Percentiles rank a stretch among this genome's conserved stretches.
Conservation (phyloP, 1,140 invertebrate species). For the Drosophila parabipectinata region DNA sequence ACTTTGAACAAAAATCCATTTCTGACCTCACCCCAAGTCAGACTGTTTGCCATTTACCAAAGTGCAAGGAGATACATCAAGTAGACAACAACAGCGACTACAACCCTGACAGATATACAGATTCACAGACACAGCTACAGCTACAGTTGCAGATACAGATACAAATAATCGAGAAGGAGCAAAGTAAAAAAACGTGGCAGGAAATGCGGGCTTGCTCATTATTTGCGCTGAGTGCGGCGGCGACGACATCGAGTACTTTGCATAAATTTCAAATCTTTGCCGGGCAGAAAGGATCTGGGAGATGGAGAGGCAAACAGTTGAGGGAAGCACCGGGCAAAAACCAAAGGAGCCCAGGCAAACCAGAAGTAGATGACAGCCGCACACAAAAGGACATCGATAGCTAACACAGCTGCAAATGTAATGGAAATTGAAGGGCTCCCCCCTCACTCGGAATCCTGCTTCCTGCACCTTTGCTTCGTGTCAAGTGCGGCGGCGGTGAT, state of each 20-base stretch:
- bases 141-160: conserved; percentile 56
- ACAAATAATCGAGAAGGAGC: conserved; percentile 41
- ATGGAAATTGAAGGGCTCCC: conserved; percentile 76
- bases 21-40: conserved; percentile 33
- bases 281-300: conserved; percentile 28
- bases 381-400: conserved; percentile 81
- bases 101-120: conserved; percentile 33
- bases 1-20: conserved; percentile 2
- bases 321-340: neutral
- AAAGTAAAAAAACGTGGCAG: conserved; percentile 70
- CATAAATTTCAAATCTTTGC: conserved; percentile 78
- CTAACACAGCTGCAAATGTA: conserved; percentile 73
- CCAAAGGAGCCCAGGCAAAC: conserved; percentile 32
- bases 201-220: conserved; percentile 82
- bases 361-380: conserved; percentile 69
- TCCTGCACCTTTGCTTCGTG: conserved; percentile 62
- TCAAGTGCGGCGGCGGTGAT: conserved; percentile 59
- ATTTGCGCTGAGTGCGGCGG: conserved; percentile 77
- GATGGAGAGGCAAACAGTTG: conserved; percentile 20
- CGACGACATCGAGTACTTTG: conserved; percentile 77
- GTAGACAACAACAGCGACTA: conserved; percentile 46
- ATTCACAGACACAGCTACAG: conserved; percentile 41
- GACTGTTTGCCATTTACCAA: conserved; percentile 69
- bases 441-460: conserved; percentile 10
- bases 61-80: conserved; percentile 77